Conservation (phyloP, 2,888 invertebrate genomes). For the Auanema freiburgensis region DNA sequence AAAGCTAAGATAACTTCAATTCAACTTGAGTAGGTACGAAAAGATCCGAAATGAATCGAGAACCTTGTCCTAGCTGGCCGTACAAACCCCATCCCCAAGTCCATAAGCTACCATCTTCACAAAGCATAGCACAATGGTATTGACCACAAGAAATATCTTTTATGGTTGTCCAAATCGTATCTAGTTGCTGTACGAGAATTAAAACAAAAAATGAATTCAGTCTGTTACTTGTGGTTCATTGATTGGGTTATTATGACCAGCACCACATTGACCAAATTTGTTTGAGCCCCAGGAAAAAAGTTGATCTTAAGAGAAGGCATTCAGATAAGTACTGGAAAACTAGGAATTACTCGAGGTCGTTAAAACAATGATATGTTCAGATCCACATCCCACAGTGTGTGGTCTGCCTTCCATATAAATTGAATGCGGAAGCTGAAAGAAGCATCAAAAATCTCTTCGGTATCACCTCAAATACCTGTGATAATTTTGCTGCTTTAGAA, state of each 20-base stretch:
- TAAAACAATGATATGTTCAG: conserved; percentile 55
- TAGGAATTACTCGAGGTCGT: conserved; percentile 37
- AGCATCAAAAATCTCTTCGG: not conserved
- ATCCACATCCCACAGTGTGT: conserved; percentile 47
- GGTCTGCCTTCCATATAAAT: conserved; percentile 35
- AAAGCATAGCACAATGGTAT: conserved; percentile 54
- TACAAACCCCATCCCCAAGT: conserved; percentile 58
- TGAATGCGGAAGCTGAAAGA: conserved; percentile 12
- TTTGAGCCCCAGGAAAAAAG: conserved; percentile 54
- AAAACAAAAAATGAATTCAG: not conserved
- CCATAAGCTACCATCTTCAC: conserved; percentile 44
- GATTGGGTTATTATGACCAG: conserved; percentile 39
- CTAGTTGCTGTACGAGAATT: conserved; percentile 36
- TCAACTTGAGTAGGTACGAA: conserved; percentile 27
- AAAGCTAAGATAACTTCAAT: not conserved
- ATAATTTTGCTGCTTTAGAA: not conserved
- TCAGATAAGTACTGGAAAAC: conserved; percentile 5
- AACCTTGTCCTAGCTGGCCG: conserved; percentile 53
- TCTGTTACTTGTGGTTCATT: conserved; percentile 21
- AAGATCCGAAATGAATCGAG: conserved; percentile 10
- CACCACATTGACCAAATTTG: conserved; percentile 59
- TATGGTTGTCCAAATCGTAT: conserved; percentile 43
- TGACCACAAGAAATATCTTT: conserved; percentile 51
- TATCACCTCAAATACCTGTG: not conserved
- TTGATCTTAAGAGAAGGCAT: conserved; percentile 6